These are phyloP conservation scores for Oceanodroma leucorhoa DNA, from an alignment of 2,797 vertebrate genomes.

Conservation along the genomic window DNA sequence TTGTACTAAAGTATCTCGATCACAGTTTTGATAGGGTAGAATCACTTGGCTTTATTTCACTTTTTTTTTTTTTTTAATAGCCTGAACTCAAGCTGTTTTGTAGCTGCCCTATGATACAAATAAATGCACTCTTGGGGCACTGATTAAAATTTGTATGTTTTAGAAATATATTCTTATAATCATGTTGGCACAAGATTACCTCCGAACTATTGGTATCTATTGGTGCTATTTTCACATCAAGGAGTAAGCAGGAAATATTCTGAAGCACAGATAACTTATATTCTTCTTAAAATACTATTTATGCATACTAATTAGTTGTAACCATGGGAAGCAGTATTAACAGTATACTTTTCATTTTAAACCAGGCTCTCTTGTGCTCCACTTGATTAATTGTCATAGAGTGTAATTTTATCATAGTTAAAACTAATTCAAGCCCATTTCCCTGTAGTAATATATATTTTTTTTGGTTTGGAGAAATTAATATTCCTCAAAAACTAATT, in stretches of 20 bases:
- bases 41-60: neutral
- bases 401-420: constrained; percentile 69
- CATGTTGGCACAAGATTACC: neutral
- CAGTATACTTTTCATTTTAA: constrained; percentile 49
- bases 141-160: constrained; percentile 43
- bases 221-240: constrained; percentile 1
- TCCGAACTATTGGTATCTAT: neutral
- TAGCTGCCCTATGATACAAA: neutral
- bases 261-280: neutral
- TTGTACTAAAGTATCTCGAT: constrained; percentile 11
- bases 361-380: constrained; percentile 32
- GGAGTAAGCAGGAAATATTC: neutral
- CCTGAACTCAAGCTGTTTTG: constrained; percentile 22
- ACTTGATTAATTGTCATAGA: constrained; percentile 65
- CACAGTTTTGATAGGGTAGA: neutral
- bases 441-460: constrained; percentile 59
- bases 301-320: constrained; percentile 47
- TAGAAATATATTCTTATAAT: neutral
- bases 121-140: neutral
- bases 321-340: constrained; percentile 16
- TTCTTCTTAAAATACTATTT: constrained; percentile 45
- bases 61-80: neutral
- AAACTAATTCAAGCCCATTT: constrained; percentile 66
- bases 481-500: constrained; percentile 74
- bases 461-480: constrained; percentile 65